Evolutionary conservation across 2,888 invertebrate species (phyloP), one percentile per base, ranked within the genome.

Genomic region (Eupithecia dodoneata): DNA sequence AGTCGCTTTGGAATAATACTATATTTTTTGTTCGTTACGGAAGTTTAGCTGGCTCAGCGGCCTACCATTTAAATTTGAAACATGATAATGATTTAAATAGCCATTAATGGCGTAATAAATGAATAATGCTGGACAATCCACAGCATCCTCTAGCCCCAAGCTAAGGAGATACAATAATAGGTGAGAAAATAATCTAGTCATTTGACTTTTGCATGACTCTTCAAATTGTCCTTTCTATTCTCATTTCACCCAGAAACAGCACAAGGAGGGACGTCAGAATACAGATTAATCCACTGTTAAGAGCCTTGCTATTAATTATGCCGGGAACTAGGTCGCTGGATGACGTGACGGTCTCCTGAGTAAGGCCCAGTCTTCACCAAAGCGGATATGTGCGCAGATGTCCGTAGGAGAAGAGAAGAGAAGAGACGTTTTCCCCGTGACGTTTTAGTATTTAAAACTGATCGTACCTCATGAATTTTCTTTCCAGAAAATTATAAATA

Each of bases 241-340:
- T 59, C n/a, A 18, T n/a, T 18, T 9, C 18, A 18, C 3, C 55
- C 63, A 12, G 30, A 63, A 63, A 10, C 18, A 63, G 30, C 4
- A 12, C 63, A 3, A 66, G 42, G 13, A 73, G 6, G 52, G 52
- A 76, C 65, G 74, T 66, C 73, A 71, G 75, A 66, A 15, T 15
- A 66, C 78, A 79, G 79, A 76, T 78, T 79, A 80, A 81, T 81
- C 79, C 76, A 67, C 76, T 78, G 76, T 49, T 82, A 74, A 81
- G 79, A 80, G 71, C 75, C 79, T 80, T 74, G 75, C 77, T 80
- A 80, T 81, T 81, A 82, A 82, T 82, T 82, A 81, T 79, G 72
- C 75, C 49, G 76, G 49, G 76, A 71, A 80, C 76, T 82, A 77
- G 80, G 81, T 78, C 76, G 80, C 66, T 72, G 69, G 76, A 77